These are phyloP conservation scores for Lanistes nyassanus DNA, from an alignment of 1,140 invertebrate genomes.

Conservation along the genomic window DNA sequence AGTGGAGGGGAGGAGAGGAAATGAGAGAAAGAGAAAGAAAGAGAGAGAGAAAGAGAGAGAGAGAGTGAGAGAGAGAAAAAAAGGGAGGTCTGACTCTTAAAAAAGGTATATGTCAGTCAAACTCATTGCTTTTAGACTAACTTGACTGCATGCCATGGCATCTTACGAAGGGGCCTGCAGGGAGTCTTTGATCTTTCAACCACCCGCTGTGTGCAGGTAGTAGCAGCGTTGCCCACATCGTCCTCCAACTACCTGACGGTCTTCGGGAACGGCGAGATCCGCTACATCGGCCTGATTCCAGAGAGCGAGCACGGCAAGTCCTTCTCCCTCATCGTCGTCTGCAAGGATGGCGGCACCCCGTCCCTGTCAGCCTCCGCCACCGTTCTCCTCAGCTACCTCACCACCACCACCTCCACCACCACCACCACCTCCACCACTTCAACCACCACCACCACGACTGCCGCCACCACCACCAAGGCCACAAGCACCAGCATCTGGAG, in stretches of 20 bases:
- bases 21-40: too few relatives aligned
- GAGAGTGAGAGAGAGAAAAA: too few relatives aligned
- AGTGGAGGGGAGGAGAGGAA: too few relatives aligned
- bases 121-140: too few relatives aligned
- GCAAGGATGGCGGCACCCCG: conserved; percentile 29
- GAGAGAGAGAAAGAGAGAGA: too few relatives aligned
- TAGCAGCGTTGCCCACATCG: not conserved
- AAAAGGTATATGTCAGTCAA: too few relatives aligned
- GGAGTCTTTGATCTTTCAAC: too few relatives aligned
- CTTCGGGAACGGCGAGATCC: conserved; percentile 18
- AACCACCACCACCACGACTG: conserved; percentile 20
- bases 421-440: conserved; percentile 30
- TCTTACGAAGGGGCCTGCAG: too few relatives aligned
- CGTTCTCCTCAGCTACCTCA: conserved; percentile 24
- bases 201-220: not conserved
- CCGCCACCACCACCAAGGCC: conserved; percentile 20
- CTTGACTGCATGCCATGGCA: too few relatives aligned
- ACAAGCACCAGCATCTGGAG: conserved; percentile 20
- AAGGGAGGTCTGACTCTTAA: too few relatives aligned
- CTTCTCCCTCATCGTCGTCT: conserved; percentile 25
- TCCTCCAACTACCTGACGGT: conserved; percentile 16
- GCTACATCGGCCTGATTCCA: conserved; percentile 21
- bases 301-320: conserved; percentile 23
- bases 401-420: conserved; percentile 30
- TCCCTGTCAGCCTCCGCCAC: conserved; percentile 17